These are phyloP conservation scores for Amaurobius ferox DNA, from an alignment of 2,888 invertebrate genomes.

Conservation along the genomic window DNA sequence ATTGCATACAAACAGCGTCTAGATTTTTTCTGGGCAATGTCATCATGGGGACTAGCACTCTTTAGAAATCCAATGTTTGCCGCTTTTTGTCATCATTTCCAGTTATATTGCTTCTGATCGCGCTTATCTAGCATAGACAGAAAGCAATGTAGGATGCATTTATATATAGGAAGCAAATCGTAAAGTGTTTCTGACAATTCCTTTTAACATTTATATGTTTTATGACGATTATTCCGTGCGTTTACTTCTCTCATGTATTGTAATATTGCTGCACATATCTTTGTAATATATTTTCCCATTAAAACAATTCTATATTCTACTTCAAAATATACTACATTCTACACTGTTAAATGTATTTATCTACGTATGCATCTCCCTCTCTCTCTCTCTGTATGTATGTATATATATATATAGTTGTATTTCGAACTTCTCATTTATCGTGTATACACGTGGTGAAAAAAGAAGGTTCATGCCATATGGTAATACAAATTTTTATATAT, in stretches of 20 bases:
- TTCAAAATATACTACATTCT: too few species aligned
- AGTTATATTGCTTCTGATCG: conserved; percentile 25
- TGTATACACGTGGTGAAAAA: too few species aligned
- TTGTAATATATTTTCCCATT: too few species aligned
- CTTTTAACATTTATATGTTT: background rate
- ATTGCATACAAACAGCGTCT: conserved; percentile 10
- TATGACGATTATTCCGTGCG: background rate
- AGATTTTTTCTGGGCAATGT: background rate
- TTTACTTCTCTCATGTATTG: background rate
- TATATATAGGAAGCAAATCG: background rate
- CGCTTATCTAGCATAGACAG: background rate
- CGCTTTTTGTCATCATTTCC: conserved; percentile 53
- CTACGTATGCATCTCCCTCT: too few species aligned
- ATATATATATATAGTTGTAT: too few species aligned
- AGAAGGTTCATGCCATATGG: too few species aligned
- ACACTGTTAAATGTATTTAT: too few species aligned
- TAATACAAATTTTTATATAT: too few species aligned
- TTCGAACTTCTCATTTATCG: too few species aligned
- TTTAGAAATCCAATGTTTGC: conserved; percentile 39
- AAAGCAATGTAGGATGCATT: background rate
- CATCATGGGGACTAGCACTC: background rate
- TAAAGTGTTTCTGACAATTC: background rate
- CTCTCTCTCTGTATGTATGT: too few species aligned
- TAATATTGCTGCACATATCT: too few species aligned
- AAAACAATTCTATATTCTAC: too few species aligned